Base-by-base conservation (phyloP, 2,797 vertebrate genomes). In the Moxostoma hubbsi region DNA sequence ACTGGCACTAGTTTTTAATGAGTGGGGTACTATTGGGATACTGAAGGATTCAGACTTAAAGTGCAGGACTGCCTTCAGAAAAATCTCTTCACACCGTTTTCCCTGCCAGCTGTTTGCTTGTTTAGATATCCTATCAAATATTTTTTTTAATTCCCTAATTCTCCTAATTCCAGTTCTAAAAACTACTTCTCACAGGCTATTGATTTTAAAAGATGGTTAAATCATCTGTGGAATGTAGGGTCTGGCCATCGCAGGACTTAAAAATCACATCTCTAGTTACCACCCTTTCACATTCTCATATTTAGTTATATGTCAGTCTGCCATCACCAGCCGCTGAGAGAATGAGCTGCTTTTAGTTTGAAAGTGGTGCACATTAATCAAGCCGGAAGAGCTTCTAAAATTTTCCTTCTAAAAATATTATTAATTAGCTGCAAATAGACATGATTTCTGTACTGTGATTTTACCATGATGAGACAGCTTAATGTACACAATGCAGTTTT, bases 341-440 rank as follows among this genome's bases (percentile, higher is more conserved):
- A 64, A 70, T 43, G 50, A 69, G 62, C 71, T 70, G 72, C 70
- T 65, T 83, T 81, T 70, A 80, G 68, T 73, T 80, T 16, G n/a
- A 79, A 68, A 70, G 74, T 69, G 67, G 49, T n/a, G 62, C 50
- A 57, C 67, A 85, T 81, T 16, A 79, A 77, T 82, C 43, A 16
- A 46, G 9, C 74, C 66, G 54, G 71, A 15, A 77, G 57, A 81
- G 51, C 66, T 58, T 36, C 16, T 45, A 79, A 84, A 53, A 77
- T 81, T 82, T 78, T 71, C 62, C 66, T 82, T 86, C 81, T 84
- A 79, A 84, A 83, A 86, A 87, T 82, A 85, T 69, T 63, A 81
- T 83, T 64, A 50, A 53, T 62, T 47, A 62, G 79, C 77, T 83
- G 64, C 83, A 86, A 88, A 86, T 81, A 73, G 74, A 84, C 80